Percentiles rank a stretch among this genome's conserved stretches.
Conservation (phyloP, 2,888 invertebrate genomes). For the Ethmia dodecea region DNA sequence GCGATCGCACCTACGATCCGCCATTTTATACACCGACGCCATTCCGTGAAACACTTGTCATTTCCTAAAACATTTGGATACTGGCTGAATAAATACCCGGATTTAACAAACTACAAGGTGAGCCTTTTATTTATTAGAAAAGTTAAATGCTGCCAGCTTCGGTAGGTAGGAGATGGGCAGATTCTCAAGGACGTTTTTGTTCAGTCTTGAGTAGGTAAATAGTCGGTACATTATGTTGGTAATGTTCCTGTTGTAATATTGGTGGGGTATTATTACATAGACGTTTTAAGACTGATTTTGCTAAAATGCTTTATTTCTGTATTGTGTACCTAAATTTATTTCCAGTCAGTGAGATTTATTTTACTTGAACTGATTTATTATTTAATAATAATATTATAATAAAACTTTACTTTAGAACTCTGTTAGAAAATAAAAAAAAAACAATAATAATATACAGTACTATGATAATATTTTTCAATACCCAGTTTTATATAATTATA, state of each 20-base stretch:
- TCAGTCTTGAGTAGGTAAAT: slow-evolving; percentile 12
- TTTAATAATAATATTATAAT: too few relatives aligned
- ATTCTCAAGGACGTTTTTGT: slow-evolving; percentile 33
- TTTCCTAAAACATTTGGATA: slow-evolving; percentile 1
- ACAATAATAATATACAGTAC: too few relatives aligned
- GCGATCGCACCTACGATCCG: slow-evolving; percentile 33
- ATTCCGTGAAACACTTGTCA: slow-evolving; percentile 46
- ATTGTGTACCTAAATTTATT: too few relatives aligned
- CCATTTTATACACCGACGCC: slow-evolving; percentile 48
- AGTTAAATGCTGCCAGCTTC: not conserved
- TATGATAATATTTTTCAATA: too few relatives aligned
- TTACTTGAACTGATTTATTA: too few relatives aligned
- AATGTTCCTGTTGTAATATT: not conserved
- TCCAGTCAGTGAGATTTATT: too few relatives aligned
- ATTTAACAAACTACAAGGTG: not conserved
- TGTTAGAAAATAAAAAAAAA: too few relatives aligned
- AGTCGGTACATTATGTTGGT: not conserved
- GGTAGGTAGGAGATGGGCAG: not conserved
- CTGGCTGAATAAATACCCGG: not conserved
- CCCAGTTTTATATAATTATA: too few relatives aligned
- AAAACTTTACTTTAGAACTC: too few relatives aligned
- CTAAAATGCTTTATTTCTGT: too few relatives aligned
- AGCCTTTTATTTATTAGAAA: not conserved
- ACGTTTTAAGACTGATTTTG: too few relatives aligned
- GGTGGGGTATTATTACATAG: too few relatives aligned